A percentile compares a stretch with the other conserved stretches of the same genome.
These are phyloP conservation scores for Scylla paramamosain DNA, from an alignment of 1,140 invertebrate species.

Conservation along the genomic window DNA sequence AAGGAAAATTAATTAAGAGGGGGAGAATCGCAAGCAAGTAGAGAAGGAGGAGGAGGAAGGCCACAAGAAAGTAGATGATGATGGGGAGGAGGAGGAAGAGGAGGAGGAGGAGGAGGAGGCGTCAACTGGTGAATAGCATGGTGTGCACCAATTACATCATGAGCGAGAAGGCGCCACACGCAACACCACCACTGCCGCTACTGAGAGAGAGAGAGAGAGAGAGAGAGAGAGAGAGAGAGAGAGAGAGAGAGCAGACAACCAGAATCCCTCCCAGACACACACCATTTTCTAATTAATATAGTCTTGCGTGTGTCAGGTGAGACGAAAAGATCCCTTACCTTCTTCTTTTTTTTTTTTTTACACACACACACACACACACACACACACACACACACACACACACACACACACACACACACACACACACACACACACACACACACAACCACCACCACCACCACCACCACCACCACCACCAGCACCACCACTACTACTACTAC, in stretches of 20 bases:
- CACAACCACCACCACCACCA: not conserved
- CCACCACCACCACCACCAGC: not conserved
- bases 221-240: too few relatives aligned
- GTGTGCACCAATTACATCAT: not conserved
- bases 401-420: not conserved
- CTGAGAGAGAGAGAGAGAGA: not conserved
- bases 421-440: not conserved
- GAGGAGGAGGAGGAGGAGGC: not conserved
- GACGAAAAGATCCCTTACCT: not conserved
- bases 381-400: slow-evolving; percentile 11
- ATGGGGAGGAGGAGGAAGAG: too few relatives aligned
- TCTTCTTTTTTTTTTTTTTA: not conserved
- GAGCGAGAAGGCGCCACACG: slow-evolving; percentile 16
- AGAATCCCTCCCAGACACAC: not conserved
- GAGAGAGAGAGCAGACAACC: too few relatives aligned
- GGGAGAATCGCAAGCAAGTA: too few relatives aligned
- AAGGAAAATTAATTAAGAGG: too few relatives aligned
- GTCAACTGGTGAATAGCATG: not conserved
- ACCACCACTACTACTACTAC: not conserved
- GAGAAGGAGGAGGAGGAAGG: too few relatives aligned
- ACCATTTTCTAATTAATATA: not conserved
- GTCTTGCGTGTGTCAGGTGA: not conserved
- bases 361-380: slow-evolving; percentile 7
- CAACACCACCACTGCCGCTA: not conserved
- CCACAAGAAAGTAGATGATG: too few relatives aligned